Evolutionary conservation across 2,113 vertebrate genomes (phyloP), one percentile per base, ranked within the genome.

Genomic region (Numenius arquata): DNA sequence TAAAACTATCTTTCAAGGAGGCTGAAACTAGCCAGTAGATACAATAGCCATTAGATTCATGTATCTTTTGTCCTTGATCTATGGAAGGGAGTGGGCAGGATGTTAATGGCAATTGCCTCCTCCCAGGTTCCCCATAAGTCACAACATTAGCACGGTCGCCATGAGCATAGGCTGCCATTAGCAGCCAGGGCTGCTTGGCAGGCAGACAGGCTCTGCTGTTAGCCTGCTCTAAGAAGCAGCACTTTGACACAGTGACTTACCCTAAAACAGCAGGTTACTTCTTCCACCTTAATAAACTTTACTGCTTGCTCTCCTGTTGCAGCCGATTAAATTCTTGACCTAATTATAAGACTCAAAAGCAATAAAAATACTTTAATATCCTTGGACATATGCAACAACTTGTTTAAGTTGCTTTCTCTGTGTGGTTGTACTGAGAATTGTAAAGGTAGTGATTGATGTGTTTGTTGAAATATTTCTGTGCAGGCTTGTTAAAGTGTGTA

Each of bases 141-240:
- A 63, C 38, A 48, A 12, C 0, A 1, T 26, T 68, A 76, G 36
- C 68, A 68, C 17, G 53, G 17, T 38, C 1, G 0, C 50, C 25
- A 15, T 7, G 21, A 40, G 13, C 45, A 47, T 79, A 76, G 43
- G 82, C 43, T 77, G n/a, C 71, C 38, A 27, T 63, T 68, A 92
- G 48, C 53, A 78, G 66, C 53, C 68, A 47, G 34, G 22, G 65
- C 38, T 63, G 19, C 74, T 63, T 62, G 79, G 55, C 65, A 90
- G 59, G 15, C 41, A 67, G 58, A 50, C 22, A 43, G 53, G 30
- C 34, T 67, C 56, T 83, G 77, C 34, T 4, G 0, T 81, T 62
- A 18, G 6, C 23, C 34, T 76, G 5, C 47, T 76, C 52, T 76
- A 47, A 84, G 63, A 30, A 68, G 38, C 43, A 67, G 34, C 12